A percentile compares a stretch with the other conserved stretches of the same genome.
These are phyloP conservation scores for Tortricodes alternella DNA, from an alignment of 2,888 invertebrate genomes.

Conservation along the genomic window DNA sequence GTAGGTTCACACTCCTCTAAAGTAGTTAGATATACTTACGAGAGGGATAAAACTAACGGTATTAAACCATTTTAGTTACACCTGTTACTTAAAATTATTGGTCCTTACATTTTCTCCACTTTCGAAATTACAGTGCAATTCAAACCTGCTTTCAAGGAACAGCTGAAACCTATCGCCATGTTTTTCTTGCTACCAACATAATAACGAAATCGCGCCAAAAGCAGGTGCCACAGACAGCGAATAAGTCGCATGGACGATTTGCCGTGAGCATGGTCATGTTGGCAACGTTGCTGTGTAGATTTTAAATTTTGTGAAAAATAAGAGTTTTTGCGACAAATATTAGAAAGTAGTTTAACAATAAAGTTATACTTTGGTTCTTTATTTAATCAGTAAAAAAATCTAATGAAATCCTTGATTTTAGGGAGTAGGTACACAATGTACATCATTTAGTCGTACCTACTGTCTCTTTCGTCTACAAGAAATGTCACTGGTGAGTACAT, in stretches of 20 bases:
- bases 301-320: constrained; percentile 3
- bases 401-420: not conserved
- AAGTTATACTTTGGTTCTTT: not conserved
- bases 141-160: constrained; percentile 8
- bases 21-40: no score
- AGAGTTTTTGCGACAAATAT: no score
- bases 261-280: constrained; percentile 33
- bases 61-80: not conserved
- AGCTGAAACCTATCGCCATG: constrained; percentile 22
- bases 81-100: not conserved
- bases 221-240: constrained; percentile 55
- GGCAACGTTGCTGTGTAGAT: constrained; percentile 10
- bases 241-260: constrained; percentile 59
- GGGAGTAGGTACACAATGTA: no score
- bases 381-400: not conserved
- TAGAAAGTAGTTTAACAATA: no score
- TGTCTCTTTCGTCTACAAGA: no score
- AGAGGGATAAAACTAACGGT: not conserved
- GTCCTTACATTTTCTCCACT: not conserved
- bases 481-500: no score
- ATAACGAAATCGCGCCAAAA: constrained; percentile 46
- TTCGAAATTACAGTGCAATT: constrained; percentile 8
- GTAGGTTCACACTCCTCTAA: no score
- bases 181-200: constrained; percentile 33
- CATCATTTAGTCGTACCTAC: no score